Base-by-base conservation (phyloP, 2,888 invertebrate genomes). In the Caenorhabditis sp. region DNA sequence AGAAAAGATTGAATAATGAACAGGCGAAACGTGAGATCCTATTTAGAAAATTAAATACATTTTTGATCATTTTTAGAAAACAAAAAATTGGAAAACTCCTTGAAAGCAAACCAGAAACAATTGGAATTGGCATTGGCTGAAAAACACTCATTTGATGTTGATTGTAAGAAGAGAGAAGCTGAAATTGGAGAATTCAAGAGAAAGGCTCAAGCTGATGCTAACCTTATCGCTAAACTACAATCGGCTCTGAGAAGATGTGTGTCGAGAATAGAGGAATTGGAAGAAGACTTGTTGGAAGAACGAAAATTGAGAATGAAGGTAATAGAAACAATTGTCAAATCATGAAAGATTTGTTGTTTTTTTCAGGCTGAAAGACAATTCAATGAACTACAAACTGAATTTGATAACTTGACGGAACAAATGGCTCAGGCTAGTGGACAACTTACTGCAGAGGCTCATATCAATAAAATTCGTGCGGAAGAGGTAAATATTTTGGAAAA, bases 211-310 rank as follows among this genome's bases (percentile, higher is more conserved):
- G 96, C 97, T 89, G 99, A 99, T 91, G 97, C 97, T 90, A 94
- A 94, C 82, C 92, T 97, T 87, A 96, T 99, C 88, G 93, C 95
- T 90, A 95, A 96, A 84, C 92, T 94, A 88, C 96, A 97, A 66
- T 62, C 69, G 14, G 74, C 66, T 51, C 66, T 80, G 31, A 65
- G 80, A 54, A 57, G 69, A 36, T 74, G 73, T 26, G 72, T 78
- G 36, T 62, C 72, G 0, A 59, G 76, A 53, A 97, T 99, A 90
- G 97, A 99, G 89, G 97, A 99, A 90, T 92, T 99, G 88, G 97
- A 99, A 90, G 97, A 99, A 89, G 99, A 99, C 91, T 93, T 99
- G 86, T 97, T 99, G 90, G 95, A 96, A 84, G 97, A 99, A 93
- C 67, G 75, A n/a, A 82, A 97, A 90, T 95, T 73, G 62, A 54